A percentile compares a stretch with the other conserved stretches of the same genome.
Evolutionary conservation across 2,113 vertebrate species (phyloP).

Genomic region (Pollimyrus isidori): DNA sequence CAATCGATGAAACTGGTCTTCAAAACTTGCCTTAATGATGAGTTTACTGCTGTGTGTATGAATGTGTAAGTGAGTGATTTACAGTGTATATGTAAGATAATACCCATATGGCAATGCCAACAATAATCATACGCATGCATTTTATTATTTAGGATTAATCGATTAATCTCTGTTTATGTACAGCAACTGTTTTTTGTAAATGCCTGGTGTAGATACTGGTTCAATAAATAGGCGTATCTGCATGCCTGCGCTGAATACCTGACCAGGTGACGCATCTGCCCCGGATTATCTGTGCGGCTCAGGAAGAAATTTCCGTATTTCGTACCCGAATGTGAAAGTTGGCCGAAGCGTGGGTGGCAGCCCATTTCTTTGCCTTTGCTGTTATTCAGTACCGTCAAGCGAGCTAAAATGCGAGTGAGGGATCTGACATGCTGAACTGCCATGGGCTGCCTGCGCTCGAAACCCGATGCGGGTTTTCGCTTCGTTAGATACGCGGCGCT

Average conservation of each 20-base stretch:
- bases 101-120: not conserved
- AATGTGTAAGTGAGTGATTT: not conserved
- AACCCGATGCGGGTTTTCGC: slow-evolving; percentile 17
- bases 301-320: not conserved
- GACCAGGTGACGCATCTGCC: slow-evolving; percentile 22
- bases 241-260: not conserved
- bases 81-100: not conserved
- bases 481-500: slow-evolving; percentile 15
- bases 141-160: not conserved
- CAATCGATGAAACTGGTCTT: not conserved
- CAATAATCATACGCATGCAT: not conserved
- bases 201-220: not conserved
- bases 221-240: not conserved
- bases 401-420: not conserved
- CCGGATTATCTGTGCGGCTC: not conserved
- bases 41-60: not conserved
- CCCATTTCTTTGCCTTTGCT: not conserved
- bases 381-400: not conserved
- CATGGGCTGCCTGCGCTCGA: not conserved
- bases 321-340: not conserved
- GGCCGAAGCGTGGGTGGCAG: not conserved
- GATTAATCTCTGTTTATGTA: not conserved
- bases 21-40: not conserved
- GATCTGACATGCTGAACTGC: not conserved
- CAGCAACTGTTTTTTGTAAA: not conserved